phyloP scores from a whole-genome alignment of 2,113 vertebrate genomes.

The Chamaetylas fuelleborni region DNA sequence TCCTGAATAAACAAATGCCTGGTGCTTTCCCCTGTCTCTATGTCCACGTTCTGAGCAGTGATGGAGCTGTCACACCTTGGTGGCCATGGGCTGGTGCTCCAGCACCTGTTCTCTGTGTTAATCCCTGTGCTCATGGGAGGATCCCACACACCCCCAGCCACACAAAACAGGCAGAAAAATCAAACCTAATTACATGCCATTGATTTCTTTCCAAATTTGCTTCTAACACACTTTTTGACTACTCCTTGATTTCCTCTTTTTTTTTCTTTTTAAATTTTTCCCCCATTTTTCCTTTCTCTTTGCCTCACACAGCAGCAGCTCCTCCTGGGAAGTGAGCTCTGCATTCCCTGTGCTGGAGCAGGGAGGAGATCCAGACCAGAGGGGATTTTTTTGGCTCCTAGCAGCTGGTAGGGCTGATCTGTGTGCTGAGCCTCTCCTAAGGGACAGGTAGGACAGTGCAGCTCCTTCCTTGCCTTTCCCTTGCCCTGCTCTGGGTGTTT shows the following conservation, averaged over 20 bases:
- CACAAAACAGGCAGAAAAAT: conserved; percentile 42
- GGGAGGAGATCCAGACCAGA: neutral
- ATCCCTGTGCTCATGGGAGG: neutral
- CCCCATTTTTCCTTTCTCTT: neutral
- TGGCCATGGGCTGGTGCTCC: conserved; percentile 57
- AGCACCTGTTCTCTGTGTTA: neutral
- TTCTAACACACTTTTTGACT: conserved; percentile 42
- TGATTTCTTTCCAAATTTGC: conserved; percentile 70
- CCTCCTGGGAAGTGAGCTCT: neutral
- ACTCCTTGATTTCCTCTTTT: neutral
- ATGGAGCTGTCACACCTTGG: conserved; percentile 74
- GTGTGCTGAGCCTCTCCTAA: neutral
- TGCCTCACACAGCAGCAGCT: neutral
- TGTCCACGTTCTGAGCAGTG: conserved; percentile 51
- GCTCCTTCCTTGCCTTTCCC: neutral
- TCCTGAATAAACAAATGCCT: neutral
- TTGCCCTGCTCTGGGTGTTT: neutral
- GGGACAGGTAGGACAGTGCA: neutral
- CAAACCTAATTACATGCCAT: conserved; percentile 65
- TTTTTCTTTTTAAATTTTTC: too few relatives aligned
- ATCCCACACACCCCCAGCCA: conserved; percentile 20
- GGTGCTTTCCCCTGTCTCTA: neutral
- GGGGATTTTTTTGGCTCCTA: neutral
- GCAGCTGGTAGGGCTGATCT: neutral
- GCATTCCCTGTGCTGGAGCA: neutral